Base-by-base conservation (phyloP, 1,140 invertebrate genomes). In the Achroia grisella region DNA sequence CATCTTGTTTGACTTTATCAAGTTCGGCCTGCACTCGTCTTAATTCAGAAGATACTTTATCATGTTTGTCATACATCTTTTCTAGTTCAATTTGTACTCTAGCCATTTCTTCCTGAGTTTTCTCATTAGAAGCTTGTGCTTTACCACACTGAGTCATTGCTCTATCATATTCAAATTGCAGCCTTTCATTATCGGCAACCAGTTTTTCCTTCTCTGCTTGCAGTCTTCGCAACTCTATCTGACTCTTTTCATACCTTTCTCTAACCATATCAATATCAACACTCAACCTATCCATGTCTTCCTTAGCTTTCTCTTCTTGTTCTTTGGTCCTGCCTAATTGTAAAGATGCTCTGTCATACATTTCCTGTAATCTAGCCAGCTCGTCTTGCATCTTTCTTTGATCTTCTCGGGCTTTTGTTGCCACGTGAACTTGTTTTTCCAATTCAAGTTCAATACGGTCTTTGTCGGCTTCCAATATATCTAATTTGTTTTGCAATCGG, bases 11-110 rank as follows among this genome's bases (percentile, higher is more conserved):
- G 42, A 90, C 85, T 71, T 90, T 90, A 32, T 94, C 93, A 8
- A 91, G 82, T 55, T 95, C 94, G 1, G 88, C 89, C 67, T 95
- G 93, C 2, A 94, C 89, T 80, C 94, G 93, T 44, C 95, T 87
- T 40, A 95, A 87, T 60, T 97, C 95, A 3, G 90, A 86, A 55
- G 95, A 93, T 37, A 92, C 89, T 70, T 95, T 92, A 53, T 97
- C 95, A 59, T 95, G 92, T 62, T 96, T 95, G 58, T 97, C 95
- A 57, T 95, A 94, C 87, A 95, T 91, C 72, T 96, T 97, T 71
- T 97, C 95, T 9, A 96, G 86, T 78, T 97, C 96, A 14, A 95
- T 89, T 67, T 95, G 93, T 64, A 95, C 90, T 61, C 94, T 88
- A 0, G 93, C 92, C 34, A 95, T 89, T 79, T 97, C 95, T 74